Percentiles rank a stretch among this genome's conserved stretches.
phyloP scores from a whole-genome alignment of 2,797 vertebrate genomes.

The Botia kubotai region DNA sequence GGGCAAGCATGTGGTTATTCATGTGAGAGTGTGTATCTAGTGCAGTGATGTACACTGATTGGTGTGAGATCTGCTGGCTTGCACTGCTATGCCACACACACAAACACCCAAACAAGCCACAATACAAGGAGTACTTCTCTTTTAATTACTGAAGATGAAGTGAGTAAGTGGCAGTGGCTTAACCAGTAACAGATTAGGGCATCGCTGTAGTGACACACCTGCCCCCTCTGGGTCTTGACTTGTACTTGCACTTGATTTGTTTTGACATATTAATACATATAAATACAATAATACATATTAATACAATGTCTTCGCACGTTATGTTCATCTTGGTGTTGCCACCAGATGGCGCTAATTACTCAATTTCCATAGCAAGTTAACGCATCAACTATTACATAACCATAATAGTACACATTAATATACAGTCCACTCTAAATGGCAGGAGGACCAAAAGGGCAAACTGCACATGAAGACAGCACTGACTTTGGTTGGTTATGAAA shows the following conservation, averaged over 20 bases:
- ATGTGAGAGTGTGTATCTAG: conserved; percentile 13
- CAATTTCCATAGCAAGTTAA: conserved; percentile 1
- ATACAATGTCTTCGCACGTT: not conserved
- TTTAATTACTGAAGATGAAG: not conserved
- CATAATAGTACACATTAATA: conserved; percentile 12
- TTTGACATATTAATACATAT: no score
- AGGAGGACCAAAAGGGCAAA: not conserved
- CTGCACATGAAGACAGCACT: not conserved
- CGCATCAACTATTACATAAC: conserved; percentile 16
- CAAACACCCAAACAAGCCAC: not conserved
- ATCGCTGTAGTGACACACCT: conserved; percentile 1
- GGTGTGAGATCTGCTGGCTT: conserved; percentile 12
- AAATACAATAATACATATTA: no score
- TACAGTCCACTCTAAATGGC: not conserved
- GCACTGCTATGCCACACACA: not conserved
- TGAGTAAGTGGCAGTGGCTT: not conserved
- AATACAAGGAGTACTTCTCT: not conserved
- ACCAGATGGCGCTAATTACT: conserved; percentile 36
- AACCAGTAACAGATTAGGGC: not conserved
- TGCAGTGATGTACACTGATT: not conserved
- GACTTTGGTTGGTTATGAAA: not conserved
- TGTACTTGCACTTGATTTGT: not conserved
- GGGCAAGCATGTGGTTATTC: conserved; percentile 4
- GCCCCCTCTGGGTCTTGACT: not conserved
- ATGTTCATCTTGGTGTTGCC: not conserved